phyloP scores from a whole-genome alignment of 1,140 invertebrate genomes.

The Bicyclus anynana region DNA sequence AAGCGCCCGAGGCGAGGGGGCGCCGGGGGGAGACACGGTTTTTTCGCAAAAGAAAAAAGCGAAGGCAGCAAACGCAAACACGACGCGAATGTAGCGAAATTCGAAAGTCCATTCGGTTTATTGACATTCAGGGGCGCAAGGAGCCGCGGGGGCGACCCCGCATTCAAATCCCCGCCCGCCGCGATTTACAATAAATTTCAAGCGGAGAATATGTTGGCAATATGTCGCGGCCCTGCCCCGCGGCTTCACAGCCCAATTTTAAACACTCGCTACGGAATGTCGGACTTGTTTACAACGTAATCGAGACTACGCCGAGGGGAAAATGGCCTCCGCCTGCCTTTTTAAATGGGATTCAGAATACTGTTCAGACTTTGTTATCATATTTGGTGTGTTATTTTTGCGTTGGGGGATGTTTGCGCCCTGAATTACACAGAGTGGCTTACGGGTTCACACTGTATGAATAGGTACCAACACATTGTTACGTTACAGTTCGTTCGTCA shows the following conservation, averaged over 20 bases:
- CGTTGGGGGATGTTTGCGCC: slow-evolving; percentile 9
- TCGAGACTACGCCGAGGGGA: slow-evolving; percentile 34
- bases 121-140: slow-evolving; percentile 25
- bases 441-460: background rate
- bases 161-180: slow-evolving; percentile 63
- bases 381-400: background rate
- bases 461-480: too few species aligned
- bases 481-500: too few species aligned
- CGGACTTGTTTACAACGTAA: slow-evolving; percentile 63
- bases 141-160: slow-evolving; percentile 13
- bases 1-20: slow-evolving; percentile 38
- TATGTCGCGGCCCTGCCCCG: slow-evolving; percentile 46
- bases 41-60: slow-evolving; percentile 55
- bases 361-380: slow-evolving; percentile 30
- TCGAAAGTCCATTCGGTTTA: slow-evolving; percentile 69
- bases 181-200: slow-evolving; percentile 73
- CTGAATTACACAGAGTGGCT: background rate
- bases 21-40: slow-evolving; percentile 21
- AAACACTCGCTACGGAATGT: slow-evolving; percentile 60
- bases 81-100: slow-evolving; percentile 66
- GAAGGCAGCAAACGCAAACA: slow-evolving; percentile 67
- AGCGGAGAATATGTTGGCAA: slow-evolving; percentile 73
- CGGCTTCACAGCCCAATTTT: slow-evolving; percentile 49
- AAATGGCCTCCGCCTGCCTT: slow-evolving; percentile 10
- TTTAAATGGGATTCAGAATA: slow-evolving; percentile 32